A percentile compares a stretch with the other conserved stretches of the same genome.
Conservation (phyloP, 2,888 invertebrate species). For the Apamea monoglypha region DNA sequence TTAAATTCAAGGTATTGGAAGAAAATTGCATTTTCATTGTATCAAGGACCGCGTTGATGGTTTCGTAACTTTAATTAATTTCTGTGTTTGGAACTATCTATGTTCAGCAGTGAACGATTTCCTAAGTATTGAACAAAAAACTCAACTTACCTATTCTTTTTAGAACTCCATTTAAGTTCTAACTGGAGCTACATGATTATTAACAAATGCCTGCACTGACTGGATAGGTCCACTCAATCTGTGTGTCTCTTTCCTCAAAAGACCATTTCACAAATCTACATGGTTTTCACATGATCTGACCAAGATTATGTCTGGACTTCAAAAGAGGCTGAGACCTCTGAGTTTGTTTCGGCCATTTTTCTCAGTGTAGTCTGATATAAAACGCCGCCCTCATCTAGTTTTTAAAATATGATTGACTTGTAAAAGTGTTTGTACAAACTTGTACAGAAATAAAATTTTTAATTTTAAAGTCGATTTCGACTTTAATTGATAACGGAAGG, state of each 20-base stretch:
- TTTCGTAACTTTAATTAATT: background rate
- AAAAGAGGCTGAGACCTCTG: background rate
- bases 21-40: background rate
- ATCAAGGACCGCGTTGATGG: background rate
- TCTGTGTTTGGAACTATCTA: background rate
- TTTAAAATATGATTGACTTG: background rate
- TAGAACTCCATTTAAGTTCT: background rate
- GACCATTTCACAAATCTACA: background rate
- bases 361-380: background rate
- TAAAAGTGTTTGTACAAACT: background rate
- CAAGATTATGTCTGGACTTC: background rate
- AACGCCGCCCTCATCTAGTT: background rate
- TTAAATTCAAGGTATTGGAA: background rate
- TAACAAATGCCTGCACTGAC: background rate
- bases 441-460: background rate
- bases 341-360: background rate
- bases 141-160: background rate
- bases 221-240: background rate
- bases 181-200: background rate
- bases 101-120: background rate
- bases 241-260: background rate
- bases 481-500: too few relatives aligned
- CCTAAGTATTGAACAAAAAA: background rate
- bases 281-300: background rate
- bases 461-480: background rate